A percentile compares a stretch with the other conserved stretches of the same genome.
Conservation (phyloP, 2,888 invertebrate species). For the Lasioglossum calceatum region DNA sequence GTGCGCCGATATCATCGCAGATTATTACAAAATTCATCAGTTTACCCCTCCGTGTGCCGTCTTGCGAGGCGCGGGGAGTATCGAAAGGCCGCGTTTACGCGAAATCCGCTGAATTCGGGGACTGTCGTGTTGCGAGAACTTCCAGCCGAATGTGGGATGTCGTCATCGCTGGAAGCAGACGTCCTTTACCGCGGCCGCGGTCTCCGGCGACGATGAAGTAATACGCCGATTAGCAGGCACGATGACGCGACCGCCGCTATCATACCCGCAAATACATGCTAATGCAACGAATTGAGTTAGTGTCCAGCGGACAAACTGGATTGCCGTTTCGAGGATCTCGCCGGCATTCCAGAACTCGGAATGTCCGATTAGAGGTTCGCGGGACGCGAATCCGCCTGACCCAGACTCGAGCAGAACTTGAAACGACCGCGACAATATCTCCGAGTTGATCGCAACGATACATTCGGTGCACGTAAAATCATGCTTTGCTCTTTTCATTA, state of each 20-base stretch:
- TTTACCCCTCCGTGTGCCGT: too few relatives aligned
- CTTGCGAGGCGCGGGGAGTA: too few relatives aligned
- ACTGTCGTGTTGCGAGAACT: conserved; percentile 25
- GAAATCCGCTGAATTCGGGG: conserved; percentile 27
- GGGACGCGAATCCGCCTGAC: neutral
- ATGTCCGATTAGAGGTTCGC: neutral
- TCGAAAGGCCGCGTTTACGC: neutral
- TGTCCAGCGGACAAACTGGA: neutral
- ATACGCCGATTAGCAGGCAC: conserved; percentile 63
- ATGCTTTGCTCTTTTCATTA: too few relatives aligned
- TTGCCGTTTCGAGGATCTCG: conserved; percentile 1
- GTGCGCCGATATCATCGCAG: too few relatives aligned
- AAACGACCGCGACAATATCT: neutral
- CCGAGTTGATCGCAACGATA: neutral
- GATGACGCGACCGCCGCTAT: conserved; percentile 37
- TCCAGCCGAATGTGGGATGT: conserved; percentile 55
- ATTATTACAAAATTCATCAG: too few relatives aligned
- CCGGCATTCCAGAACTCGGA: neutral
- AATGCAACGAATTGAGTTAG: neutral
- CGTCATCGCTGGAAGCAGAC: conserved; percentile 75
- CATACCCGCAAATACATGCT: neutral
- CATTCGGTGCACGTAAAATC: too few relatives aligned
- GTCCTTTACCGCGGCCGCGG: conserved; percentile 66
- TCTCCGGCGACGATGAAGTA: conserved; percentile 64
- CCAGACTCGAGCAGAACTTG: neutral